Evolutionary conservation across 2,797 vertebrate genomes (phyloP), one percentile per base, ranked within the genome.

Genomic region (Cyclura pinguis): DNA sequence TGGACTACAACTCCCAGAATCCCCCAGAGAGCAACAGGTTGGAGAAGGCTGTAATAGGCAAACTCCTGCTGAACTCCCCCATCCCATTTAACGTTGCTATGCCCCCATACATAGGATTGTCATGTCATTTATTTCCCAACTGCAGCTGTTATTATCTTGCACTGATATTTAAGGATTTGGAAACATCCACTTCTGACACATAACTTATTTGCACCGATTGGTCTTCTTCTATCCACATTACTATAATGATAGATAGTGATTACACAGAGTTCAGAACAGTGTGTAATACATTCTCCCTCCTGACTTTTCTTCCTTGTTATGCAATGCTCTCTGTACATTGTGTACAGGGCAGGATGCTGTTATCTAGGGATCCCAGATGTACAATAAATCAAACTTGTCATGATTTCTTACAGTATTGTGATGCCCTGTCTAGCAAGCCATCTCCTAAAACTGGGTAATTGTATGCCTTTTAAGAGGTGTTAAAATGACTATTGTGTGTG

Each of bases 191-290:
- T 89, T 47, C 72, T 93, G 50, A 93, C 91, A 89, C 93, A 73
- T 93, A 90, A 88, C 94, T 95, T 72, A 87, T 93, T 89, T 84
- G 86, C 86, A 86, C 91, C 90, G 93, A 90, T 89, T 93, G 3
- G 12, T 38, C 50, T 82, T 27, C 90, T 84, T 88, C 9, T 57
- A 83, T 90, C 76, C 55, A 10, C 0, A 14, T 91, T 88, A 85
- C 52, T 13, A 64, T 74, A 89, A 62, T 24, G 27, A 57, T 14
- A 0, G 91, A 83, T 89, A 82, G 62, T 1, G 0, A 29, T 92
- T 95, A 90, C 93, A 92, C 91, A 78, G 67, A 4, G 29, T 90
- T 18, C 73, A 67, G 12, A 3, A 24, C 72, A 69, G 64, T 85
- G 82, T 85, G 32, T 67, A 85, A 50, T 89, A 96, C 92, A 93